Conservation (phyloP, 2,797 vertebrate genomes). For the Ceryle rudis region DNA sequence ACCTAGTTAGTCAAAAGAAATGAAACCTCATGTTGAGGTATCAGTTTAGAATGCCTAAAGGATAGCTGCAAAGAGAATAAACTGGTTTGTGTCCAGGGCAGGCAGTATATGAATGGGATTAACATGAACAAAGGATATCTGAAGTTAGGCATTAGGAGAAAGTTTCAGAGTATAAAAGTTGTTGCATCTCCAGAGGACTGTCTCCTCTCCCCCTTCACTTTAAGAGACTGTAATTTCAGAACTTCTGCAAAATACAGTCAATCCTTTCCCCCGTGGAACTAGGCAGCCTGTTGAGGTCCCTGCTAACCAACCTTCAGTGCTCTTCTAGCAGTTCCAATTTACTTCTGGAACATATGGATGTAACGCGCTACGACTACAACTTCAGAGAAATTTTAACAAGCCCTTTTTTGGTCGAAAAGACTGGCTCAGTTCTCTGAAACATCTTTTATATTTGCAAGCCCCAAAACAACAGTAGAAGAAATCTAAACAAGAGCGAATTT, state of each 20-base stretch:
- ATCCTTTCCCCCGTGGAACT: background rate
- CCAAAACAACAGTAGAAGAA: background rate
- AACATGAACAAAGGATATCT: background rate
- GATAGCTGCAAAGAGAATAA: background rate
- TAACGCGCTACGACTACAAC: background rate
- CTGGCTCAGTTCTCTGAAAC: background rate
- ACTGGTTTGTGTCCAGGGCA: background rate
- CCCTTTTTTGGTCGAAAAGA: background rate
- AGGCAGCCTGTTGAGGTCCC: background rate
- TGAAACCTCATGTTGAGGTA: background rate
- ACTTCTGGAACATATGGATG: background rate
- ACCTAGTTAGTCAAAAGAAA: background rate
- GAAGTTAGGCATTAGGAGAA: background rate
- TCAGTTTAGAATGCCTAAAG: background rate
- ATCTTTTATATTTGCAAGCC: accelerated
- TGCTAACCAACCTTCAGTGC: background rate
- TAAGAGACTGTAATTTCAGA: background rate
- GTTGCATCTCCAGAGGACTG: background rate
- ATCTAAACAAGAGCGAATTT: background rate
- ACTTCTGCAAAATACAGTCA: background rate
- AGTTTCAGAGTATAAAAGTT: background rate
- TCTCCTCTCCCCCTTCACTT: background rate
- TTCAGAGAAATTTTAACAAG: background rate
- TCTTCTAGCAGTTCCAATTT: background rate
- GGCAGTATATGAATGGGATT: background rate